Conservation (phyloP, 1,140 invertebrate species). For the Trachelipus rathkii region DNA sequence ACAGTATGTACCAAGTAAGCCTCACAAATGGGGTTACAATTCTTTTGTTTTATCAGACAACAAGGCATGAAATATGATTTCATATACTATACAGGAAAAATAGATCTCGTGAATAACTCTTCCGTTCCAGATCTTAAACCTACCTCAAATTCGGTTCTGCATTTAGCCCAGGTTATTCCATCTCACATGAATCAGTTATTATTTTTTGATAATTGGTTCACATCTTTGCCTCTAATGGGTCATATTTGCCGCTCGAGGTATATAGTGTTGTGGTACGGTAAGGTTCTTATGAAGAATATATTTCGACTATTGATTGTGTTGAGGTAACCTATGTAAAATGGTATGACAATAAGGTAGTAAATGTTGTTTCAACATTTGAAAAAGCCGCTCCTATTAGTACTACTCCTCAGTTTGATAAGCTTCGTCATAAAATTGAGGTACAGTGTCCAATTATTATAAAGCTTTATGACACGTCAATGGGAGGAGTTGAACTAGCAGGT, state of each 20-base stretch:
- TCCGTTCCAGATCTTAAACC: slow-evolving; percentile 19
- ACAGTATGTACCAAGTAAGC: slow-evolving; percentile 28
- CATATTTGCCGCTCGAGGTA: slow-evolving; percentile 14
- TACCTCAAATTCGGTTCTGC: slow-evolving; percentile 20
- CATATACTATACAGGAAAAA: slow-evolving; percentile 27
- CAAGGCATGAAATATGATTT: slow-evolving; percentile 28
- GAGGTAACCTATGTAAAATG: slow-evolving; percentile 25
- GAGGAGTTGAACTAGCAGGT: slow-evolving; percentile 47
- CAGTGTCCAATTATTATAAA: slow-evolving; percentile 30
- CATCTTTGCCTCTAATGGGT: slow-evolving; percentile 23
- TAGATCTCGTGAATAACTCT: slow-evolving; percentile 22
- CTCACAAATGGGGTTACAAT: slow-evolving; percentile 25
- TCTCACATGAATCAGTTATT: slow-evolving; percentile 11
- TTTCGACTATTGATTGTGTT: background rate
- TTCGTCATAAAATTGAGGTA: slow-evolving; percentile 20
- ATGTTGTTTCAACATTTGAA: slow-evolving; percentile 36
- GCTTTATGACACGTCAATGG: slow-evolving; percentile 47
- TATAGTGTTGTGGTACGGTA: slow-evolving; percentile 28
- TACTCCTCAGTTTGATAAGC: slow-evolving; percentile 27
- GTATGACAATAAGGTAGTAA: slow-evolving; percentile 29
- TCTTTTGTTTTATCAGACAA: slow-evolving; percentile 19
- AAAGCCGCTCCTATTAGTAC: slow-evolving; percentile 35
- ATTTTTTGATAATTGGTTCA: slow-evolving; percentile 33
- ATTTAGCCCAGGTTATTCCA: too few species aligned
- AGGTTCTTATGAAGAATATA: slow-evolving; percentile 26